phyloP scores from a whole-genome alignment of 2,797 vertebrate genomes.

The Lacerta viridis region DNA sequence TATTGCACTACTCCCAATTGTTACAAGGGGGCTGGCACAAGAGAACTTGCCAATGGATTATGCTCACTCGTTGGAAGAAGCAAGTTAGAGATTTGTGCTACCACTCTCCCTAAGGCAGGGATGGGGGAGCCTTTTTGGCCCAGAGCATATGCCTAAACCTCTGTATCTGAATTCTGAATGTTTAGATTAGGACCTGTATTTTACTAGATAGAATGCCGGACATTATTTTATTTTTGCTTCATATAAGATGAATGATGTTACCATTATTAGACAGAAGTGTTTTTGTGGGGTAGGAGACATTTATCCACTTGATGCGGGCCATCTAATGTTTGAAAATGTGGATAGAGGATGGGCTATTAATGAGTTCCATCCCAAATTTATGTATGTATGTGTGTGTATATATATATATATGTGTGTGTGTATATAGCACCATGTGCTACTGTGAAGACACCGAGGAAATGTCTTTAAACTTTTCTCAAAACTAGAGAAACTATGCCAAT shows the following conservation, averaged over 20 bases:
- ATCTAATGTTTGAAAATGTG: constrained; percentile 59
- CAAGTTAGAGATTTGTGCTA: constrained; percentile 3
- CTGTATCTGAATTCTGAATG: neutral
- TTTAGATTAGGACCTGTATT: neutral
- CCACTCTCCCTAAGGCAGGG: neutral
- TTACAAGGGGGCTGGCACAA: neutral
- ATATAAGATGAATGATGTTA: too few species aligned
- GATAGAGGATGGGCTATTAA: constrained; percentile 25
- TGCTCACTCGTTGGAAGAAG: neutral
- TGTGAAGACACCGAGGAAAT: neutral
- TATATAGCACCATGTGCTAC: neutral
- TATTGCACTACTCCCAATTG: neutral
- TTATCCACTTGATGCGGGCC: constrained; percentile 45
- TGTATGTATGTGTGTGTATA: too few species aligned
- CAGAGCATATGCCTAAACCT: too few species aligned
- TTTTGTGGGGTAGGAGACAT: too few species aligned
- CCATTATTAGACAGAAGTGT: too few species aligned
- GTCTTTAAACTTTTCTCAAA: neutral
- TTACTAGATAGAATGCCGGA: fast-evolving
- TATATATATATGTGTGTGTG: too few species aligned
- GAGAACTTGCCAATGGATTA: neutral
- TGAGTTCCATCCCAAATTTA: too few species aligned
- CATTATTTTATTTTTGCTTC: too few species aligned
- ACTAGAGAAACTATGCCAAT: neutral
- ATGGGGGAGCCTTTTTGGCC: too few species aligned